Conservation (phyloP, 35 echinoderm and acorn worm species). For the Chiridota heheva region DNA sequence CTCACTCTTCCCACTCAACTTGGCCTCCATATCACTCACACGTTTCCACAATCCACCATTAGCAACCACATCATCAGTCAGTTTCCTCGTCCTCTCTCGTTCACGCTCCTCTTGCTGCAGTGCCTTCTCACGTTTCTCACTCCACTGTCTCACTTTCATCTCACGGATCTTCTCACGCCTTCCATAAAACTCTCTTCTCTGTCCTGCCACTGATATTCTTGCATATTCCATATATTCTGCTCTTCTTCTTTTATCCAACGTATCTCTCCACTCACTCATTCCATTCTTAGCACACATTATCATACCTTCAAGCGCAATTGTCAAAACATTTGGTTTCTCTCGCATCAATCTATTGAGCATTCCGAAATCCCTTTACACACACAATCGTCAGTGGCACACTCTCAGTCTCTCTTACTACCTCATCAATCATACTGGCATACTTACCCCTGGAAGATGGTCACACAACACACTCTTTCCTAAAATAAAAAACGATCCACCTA, state of each 20-base stretch:
- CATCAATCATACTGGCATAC: conserved; percentile 4
- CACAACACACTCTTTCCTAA: too few relatives aligned
- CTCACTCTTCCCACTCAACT: not conserved
- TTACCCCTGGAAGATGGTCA: conserved; percentile 4
- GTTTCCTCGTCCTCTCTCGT: not conserved
- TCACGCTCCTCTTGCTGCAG: not conserved
- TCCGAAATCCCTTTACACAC: conserved; percentile 33
- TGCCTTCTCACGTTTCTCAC: too few relatives aligned
- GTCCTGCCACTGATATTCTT: not conserved
- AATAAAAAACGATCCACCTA: too few relatives aligned
- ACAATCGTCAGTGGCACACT: conserved; percentile 34
- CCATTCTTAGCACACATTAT: conserved; percentile 31
- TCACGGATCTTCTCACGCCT: too few relatives aligned
- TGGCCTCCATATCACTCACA: conserved; percentile 14
- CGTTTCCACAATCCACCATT: conserved; percentile 18
- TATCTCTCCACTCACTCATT: conserved; percentile 13
- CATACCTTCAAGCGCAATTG: conserved; percentile 11
- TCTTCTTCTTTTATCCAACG: not conserved
- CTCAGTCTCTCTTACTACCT: conserved; percentile 10
- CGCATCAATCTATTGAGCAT: conserved; percentile 29
- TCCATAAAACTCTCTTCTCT: too few relatives aligned
- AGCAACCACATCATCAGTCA: conserved; percentile 31
- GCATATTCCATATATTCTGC: too few relatives aligned
- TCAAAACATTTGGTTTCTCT: conserved; percentile 1
- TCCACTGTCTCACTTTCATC: not conserved